Evolutionary conservation across 2,888 invertebrate genomes (phyloP), one percentile per base, ranked within the genome.

Genomic region (Taphrorychus bicolor): DNA sequence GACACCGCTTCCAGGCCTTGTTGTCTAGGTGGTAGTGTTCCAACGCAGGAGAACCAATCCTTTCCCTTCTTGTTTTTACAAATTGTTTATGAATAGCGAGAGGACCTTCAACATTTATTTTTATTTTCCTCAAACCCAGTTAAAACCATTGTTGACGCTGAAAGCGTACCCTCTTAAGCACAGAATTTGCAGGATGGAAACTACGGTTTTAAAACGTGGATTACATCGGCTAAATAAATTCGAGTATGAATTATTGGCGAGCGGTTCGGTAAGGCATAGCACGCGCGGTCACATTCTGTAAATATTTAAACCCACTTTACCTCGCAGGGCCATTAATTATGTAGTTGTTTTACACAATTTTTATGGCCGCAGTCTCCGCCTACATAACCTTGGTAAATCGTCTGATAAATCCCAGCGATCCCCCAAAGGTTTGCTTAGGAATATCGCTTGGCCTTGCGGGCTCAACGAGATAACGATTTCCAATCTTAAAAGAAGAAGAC

Each of bases 251-350:
- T 76, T 76, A 76, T 75, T 73, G 73, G 73, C 70, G 70, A 72
- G 71, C 69, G 71, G 74, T 72, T 75, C 73, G 71, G 72, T 61
- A 66, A 68, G 72, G 73, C 71, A 73, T 74, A 75, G 72, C 74
- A 77, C 71, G 76, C 76, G 76, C 75, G 76, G 77, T 77, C 77
- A 77, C 76, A 77, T 72, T 77, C 75, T 73, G 76, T 76, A 77
- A 77, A 77, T 77, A 76, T 77, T 77, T 77, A 74, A 74, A 73
- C 72, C 72, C 66, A 69, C 69, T 71, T 70, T 74, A 73, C 73
- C 71, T 70, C 71, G 62, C 42, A 23, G 53, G 32, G 68, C 69
- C 69, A 69, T 69, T 69, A 69, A 69, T 69, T 66, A 69, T 69
- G 59, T 57, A 69, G 56, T 69, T 64, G 64, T 60, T 60, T 69